phyloP scores from a whole-genome alignment of 2,113 vertebrate genomes.

The Microcebus murinus region DNA sequence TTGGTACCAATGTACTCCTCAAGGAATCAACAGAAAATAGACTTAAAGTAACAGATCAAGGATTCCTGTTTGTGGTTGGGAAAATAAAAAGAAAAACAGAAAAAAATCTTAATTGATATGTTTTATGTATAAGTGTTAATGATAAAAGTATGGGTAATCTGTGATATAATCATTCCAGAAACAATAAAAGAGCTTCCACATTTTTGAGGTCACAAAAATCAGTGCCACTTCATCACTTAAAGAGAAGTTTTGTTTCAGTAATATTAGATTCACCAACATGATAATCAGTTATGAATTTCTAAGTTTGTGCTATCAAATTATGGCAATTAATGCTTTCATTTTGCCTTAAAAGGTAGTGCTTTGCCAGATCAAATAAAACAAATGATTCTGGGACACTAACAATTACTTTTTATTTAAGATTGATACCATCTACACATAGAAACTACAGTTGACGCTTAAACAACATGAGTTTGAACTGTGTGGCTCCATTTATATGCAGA shows the following conservation, averaged over 20 bases:
- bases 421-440: background rate
- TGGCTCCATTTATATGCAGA: too few species aligned
- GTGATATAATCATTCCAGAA: background rate
- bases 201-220: background rate
- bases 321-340: background rate
- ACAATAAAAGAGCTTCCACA: background rate
- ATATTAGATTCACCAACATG: background rate
- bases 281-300: background rate
- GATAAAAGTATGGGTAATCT: background rate
- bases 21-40: background rate
- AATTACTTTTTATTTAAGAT: background rate
- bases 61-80: background rate
- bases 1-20: background rate
- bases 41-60: background rate
- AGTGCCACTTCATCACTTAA: background rate
- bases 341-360: background rate
- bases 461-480: too few species aligned
- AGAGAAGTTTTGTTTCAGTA: background rate
- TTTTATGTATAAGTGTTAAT: background rate
- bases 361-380: background rate
- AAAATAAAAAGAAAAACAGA: background rate
- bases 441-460: background rate
- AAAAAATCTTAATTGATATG: background rate
- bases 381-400: background rate
- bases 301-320: background rate